Base-by-base conservation (phyloP, 1,140 invertebrate species). In the Daktulosphaira vitifoliae region DNA sequence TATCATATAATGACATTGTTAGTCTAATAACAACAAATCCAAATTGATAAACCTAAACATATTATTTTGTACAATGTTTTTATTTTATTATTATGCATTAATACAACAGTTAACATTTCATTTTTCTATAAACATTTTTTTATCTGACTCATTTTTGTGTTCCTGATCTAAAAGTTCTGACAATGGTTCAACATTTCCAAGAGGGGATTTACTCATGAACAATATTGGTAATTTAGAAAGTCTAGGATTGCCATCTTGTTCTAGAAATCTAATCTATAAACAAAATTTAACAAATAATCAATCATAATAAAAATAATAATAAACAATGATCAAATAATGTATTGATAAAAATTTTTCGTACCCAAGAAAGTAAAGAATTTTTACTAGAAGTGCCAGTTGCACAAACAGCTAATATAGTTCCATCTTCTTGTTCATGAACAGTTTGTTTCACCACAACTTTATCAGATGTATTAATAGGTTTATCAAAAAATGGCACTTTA, bases 341-440 rank as follows among this genome's bases (percentile, higher is more conserved):
- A n/a, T n/a, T n/a, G n/a, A n/a, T n/a, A 29, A 16, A 39, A 46
- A 48, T 22, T 33, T n/a, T n/a, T 16, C 8, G 20, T 71, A 98
- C 86, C 95, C 95, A 98, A 0, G 90, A 92, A 18, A 95, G 73
- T 2, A 97, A 74, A 1, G 92, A 95, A 76, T 96, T 90, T 77
- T 89, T 83, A 37, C 84, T 86, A 9, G 88, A 91, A n/a, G 88
- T 88, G 66, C 93, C 91, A 66, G 92, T 93, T 16, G 89, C 88
- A 76, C 88, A 92, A 66, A 94, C 77, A 7, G 85, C 86, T 68
- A 92, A 81, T 70, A 96, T 87, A 0, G 86, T 89, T n/a, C 90
- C 90, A 76, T 98, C 92, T 33, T 90, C 82, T 77, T 98, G 92
- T 75, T 97, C 89, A 74, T 98, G 95, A 4, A 96, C 82, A 11